Percentiles rank a stretch among this genome's conserved stretches.
Conservation (phyloP, 2,888 invertebrate species). For the Sarcophaga variegata region DNA sequence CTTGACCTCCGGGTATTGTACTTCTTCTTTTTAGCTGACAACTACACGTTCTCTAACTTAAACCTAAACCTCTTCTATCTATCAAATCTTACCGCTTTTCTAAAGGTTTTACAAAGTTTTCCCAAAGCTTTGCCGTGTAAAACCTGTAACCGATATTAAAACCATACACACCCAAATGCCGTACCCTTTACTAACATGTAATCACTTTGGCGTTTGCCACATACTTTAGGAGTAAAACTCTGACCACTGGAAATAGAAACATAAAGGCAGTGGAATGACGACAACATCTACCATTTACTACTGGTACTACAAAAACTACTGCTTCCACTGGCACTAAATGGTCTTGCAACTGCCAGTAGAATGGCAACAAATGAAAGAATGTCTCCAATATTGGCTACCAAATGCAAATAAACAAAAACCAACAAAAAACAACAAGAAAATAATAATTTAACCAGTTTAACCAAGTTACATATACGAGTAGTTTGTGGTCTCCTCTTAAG, state of each 20-base stretch:
- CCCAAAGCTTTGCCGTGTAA: too few species aligned
- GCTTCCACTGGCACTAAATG: background rate
- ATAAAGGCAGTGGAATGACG: conserved; percentile 39
- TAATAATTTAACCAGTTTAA: background rate
- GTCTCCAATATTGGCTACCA: conserved; percentile 40
- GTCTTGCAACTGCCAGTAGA: conserved; percentile 12
- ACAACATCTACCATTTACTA: conserved; percentile 43
- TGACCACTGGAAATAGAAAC: conserved; percentile 53
- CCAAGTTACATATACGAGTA: background rate
- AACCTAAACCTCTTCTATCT: too few species aligned
- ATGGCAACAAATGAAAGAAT: conserved; percentile 8
- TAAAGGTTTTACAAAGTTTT: too few species aligned
- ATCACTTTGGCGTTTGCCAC: conserved; percentile 38
- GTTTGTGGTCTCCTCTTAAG: conserved; percentile 73
- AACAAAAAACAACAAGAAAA: background rate
- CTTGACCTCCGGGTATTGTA: too few species aligned
- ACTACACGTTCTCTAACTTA: too few species aligned
- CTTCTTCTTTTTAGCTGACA: too few species aligned
- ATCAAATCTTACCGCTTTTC: too few species aligned
- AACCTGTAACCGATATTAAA: too few species aligned
- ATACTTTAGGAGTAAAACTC: conserved; percentile 5
- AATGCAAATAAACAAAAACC: conserved; percentile 37
- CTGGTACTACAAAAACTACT: background rate
- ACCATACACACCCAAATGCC: background rate
- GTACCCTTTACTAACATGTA: conserved; percentile 29